Conservation (phyloP, 2,113 vertebrate genomes). For the Lamprologus sp. region DNA sequence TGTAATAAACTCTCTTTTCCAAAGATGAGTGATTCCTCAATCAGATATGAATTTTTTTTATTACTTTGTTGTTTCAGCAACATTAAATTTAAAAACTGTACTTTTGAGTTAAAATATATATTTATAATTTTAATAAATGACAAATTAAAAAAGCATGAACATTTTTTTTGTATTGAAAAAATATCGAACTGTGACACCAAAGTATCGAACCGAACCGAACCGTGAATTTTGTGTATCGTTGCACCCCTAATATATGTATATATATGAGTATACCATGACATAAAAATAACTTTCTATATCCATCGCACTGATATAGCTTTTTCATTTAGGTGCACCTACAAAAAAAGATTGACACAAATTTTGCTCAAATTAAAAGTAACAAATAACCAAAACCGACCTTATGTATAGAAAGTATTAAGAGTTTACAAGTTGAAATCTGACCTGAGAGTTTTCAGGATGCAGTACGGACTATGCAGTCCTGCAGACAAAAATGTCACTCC, state of each 20-base stretch:
- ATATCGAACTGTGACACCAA: too few species aligned
- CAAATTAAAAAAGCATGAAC: too few species aligned
- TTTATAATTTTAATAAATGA: too few species aligned
- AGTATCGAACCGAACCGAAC: too few species aligned
- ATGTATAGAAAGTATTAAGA: neutral
- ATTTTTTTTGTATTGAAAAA: too few species aligned
- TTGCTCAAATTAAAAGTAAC: neutral
- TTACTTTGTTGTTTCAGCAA: too few species aligned
- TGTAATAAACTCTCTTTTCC: too few species aligned
- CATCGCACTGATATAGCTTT: neutral
- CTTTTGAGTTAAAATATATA: too few species aligned
- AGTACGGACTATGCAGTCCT: neutral
- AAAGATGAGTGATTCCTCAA: too few species aligned
- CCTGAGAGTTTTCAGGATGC: neutral
- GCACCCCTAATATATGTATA: neutral
- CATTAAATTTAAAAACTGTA: too few species aligned
- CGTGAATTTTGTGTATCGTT: too few species aligned
- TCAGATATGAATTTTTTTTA: too few species aligned
- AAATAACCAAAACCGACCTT: neutral
- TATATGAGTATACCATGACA: neutral
- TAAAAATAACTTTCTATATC: neutral
- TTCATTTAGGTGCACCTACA: neutral
- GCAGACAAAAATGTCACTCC: neutral
- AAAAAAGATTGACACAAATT: neutral
- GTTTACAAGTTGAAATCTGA: neutral